Evolutionary conservation across 2,797 vertebrate species (phyloP).

Genomic region (Bradypus variegatus): DNA sequence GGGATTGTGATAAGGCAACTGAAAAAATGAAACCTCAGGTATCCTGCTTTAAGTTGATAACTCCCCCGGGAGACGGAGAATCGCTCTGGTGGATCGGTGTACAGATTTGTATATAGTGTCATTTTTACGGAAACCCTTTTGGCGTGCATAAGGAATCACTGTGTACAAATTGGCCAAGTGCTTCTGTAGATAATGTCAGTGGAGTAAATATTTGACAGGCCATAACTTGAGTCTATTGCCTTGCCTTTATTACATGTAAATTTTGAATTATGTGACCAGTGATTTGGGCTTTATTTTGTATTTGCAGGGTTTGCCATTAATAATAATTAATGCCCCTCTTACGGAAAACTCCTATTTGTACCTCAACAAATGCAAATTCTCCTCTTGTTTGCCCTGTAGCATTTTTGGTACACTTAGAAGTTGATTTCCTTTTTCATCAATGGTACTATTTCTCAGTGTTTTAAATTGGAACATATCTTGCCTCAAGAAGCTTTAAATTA

Average conservation of each 20-base stretch:
- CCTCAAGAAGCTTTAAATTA: conserved; percentile 70
- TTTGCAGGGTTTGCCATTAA: conserved; percentile 75
- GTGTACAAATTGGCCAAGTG: conserved; percentile 87
- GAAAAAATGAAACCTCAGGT: conserved; percentile 94
- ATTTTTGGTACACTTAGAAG: conserved; percentile 59
- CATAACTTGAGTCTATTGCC: conserved; percentile 85
- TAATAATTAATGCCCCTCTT: conserved; percentile 72
- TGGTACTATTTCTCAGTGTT: conserved; percentile 70
- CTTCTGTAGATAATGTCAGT: conserved; percentile 88
- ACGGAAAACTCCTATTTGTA: conserved; percentile 68
- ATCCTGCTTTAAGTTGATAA: conserved; percentile 83
- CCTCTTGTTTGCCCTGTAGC: conserved; percentile 43
- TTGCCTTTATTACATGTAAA: conserved; percentile 85
- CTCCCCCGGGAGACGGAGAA: conserved; percentile 78
- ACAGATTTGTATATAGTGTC: conserved; percentile 90
- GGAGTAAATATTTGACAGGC: conserved; percentile 87
- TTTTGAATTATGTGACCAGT: conserved; percentile 75
- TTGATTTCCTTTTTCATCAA: conserved; percentile 62
- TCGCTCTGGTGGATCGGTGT: conserved; percentile 80
- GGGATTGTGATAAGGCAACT: conserved; percentile 81
- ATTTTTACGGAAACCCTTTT: conserved; percentile 82
- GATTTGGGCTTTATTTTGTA: conserved; percentile 75
- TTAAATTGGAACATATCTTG: conserved; percentile 62
- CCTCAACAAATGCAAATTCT: conserved; percentile 66
- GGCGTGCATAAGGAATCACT: conserved; percentile 81